Evolutionary conservation across 30 jellyfish, hydroid and myxozoan species (phyloP).

Genomic region (Mastigias papua): DNA sequence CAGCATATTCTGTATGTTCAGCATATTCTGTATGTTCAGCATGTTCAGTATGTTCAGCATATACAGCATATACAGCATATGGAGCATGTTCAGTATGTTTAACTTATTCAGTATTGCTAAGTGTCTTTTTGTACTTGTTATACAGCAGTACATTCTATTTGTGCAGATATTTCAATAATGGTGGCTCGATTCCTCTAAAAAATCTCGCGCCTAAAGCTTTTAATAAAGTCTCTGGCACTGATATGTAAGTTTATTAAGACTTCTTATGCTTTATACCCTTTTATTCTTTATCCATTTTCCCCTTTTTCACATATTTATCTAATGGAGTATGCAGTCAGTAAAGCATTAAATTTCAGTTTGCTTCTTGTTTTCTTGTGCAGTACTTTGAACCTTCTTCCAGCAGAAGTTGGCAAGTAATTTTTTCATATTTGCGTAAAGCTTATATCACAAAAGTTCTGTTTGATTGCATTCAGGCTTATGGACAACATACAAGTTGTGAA

Average conservation of each 20-base stretch:
- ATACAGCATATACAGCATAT: not conserved
- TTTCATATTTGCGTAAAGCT: not conserved
- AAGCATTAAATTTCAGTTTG: not conserved
- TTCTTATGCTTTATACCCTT: not conserved
- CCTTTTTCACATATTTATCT: not conserved
- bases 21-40: too few relatives aligned
- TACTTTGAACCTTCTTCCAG: not conserved
- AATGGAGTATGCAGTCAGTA: not conserved
- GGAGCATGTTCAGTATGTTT: not conserved
- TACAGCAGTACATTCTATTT: not conserved
- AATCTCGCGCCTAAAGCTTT: conserved; percentile 65
- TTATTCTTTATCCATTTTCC: not conserved
- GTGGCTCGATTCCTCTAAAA: conserved; percentile 49
- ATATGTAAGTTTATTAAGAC: not conserved
- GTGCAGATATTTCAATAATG: conserved; percentile 37
- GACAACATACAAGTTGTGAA: conserved; percentile 40
- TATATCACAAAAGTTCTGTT: not conserved
- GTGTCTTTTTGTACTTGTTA: not conserved
- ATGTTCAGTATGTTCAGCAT: too few relatives aligned
- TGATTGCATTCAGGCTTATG: conserved; percentile 27
- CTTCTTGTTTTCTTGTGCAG: not conserved
- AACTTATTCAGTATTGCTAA: not conserved
- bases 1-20: too few relatives aligned
- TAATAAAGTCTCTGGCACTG: conserved; percentile 47
- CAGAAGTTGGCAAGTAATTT: not conserved